Evolutionary conservation across 2,797 vertebrate species (phyloP).

Genomic region (Siniperca scherzeri): DNA sequence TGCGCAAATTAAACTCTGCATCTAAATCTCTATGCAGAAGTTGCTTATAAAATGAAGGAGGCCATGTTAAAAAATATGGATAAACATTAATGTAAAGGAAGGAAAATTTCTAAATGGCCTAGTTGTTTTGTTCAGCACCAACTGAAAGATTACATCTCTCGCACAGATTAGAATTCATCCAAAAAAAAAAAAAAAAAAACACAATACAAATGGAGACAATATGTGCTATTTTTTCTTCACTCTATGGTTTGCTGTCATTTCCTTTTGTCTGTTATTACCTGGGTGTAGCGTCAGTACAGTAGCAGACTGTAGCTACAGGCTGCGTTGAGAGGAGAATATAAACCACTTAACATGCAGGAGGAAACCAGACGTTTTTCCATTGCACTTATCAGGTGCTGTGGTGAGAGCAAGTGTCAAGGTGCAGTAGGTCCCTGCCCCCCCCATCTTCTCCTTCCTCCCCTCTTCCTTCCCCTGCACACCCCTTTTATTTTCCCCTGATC

Average conservation of each 20-base stretch:
- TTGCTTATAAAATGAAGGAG: constrained; percentile 48
- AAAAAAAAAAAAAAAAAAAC: neutral
- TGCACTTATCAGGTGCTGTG: constrained; percentile 94
- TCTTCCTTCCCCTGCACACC: constrained; percentile 75
- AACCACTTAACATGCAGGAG: constrained; percentile 93
- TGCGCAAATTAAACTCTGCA: constrained; percentile 58
- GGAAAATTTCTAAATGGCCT: constrained; percentile 7
- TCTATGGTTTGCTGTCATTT: constrained; percentile 69
- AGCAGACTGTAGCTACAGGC: constrained; percentile 87
- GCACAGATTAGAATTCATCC: constrained; percentile 31
- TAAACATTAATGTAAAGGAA: constrained; percentile 24
- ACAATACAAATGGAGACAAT: constrained; percentile 28
- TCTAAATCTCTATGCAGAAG: constrained; percentile 44
- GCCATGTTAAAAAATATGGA: constrained; percentile 6
- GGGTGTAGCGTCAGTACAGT: constrained; percentile 77
- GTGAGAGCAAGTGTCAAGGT: constrained; percentile 85
- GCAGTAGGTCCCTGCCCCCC: constrained; percentile 83
- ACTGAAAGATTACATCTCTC: constrained; percentile 39
- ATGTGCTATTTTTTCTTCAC: constrained; percentile 38
- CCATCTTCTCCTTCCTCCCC: constrained; percentile 80
- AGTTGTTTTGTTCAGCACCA: constrained; percentile 10
- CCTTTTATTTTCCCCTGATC: constrained; percentile 73
- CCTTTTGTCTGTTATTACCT: constrained; percentile 77
- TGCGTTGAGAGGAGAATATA: constrained; percentile 77
- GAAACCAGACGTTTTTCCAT: constrained; percentile 93